These are phyloP conservation scores for Yoshiicerus persimilis DNA, from an alignment of 1,140 invertebrate genomes.

Conservation along the genomic window DNA sequence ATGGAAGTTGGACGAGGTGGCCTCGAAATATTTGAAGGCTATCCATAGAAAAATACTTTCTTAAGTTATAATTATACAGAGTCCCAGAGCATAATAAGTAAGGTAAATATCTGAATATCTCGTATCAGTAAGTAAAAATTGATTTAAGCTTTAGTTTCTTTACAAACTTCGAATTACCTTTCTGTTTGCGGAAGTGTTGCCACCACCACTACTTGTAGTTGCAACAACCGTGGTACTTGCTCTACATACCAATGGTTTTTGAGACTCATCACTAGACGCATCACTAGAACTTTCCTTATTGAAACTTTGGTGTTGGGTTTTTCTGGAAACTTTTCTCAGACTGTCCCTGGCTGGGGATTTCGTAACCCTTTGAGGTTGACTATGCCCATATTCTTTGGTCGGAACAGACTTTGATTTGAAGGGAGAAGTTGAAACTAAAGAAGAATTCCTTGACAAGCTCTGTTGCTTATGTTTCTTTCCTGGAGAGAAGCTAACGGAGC, in stretches of 20 bases:
- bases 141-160: no score
- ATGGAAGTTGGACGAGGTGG: not conserved
- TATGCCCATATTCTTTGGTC: not conserved
- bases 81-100: not conserved
- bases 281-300: slow-evolving; percentile 34
- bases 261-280: slow-evolving; percentile 47
- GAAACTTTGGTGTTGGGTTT: not conserved
- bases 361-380: not conserved
- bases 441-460: not conserved
- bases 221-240: not conserved
- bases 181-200: not conserved
- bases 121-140: not conserved
- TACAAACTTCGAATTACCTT: slow-evolving; percentile 15
- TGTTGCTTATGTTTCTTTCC: slow-evolving; percentile 3
- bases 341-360: slow-evolving; percentile 18
- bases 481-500: not conserved
- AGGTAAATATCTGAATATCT: not conserved
- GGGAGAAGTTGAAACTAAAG: not conserved
- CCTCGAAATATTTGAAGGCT: not conserved
- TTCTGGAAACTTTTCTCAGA: slow-evolving; percentile 24
- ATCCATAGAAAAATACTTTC: not conserved
- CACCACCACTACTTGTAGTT: not conserved
- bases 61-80: not conserved
- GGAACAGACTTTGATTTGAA: slow-evolving; percentile 28
- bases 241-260: slow-evolving; percentile 40